Base-by-base conservation (phyloP, 2,113 vertebrate species). In the Sciurus niger region DNA sequence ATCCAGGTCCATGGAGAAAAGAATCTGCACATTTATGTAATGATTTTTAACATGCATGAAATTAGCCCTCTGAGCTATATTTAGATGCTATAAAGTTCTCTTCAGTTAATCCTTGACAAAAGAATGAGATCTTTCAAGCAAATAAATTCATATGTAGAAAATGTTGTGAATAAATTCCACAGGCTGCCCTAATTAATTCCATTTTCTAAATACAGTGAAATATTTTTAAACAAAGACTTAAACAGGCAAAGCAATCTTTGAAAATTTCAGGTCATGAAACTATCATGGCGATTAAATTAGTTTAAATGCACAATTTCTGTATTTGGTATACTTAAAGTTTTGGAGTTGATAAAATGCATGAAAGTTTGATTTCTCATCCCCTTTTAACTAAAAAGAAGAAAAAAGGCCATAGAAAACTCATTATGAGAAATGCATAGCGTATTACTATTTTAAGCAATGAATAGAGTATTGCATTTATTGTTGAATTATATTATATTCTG, bases 161-260 rank as follows among this genome's bases (percentile, higher is more conserved):
- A 67, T 90, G 72, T 40, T 84, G 60, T 86, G 83, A 87, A 67
- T 92, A 80, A 24, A 20, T 97, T 83, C 63, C 46, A 78, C 43
- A 92, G 18, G 20, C 8, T 89, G 63, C 22, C 63, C 92, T 76
- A 13, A 97, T 96, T 95, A 96, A 77, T 95, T 18, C 55, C 18
- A 93, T 1, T 96, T 96, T 98, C 78, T 93, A 95, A 90, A 76
- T 95, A 95, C 11, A 93, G 20, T 51, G n/a, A 96, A 94, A 93
- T 58, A 17, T 34, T 37, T 55, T 97, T 95, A 40, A 79, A 32
- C 10, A 96, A 96, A 97, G 79, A 63, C 34, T 72, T 63, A 8
- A 80, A 0, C 67, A 95, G 25, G 43, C 48, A 94, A 89, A 43
- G 24, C 18, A 1, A 20, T 88, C 60, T 53, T 40, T 77, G 40